Conservation (phyloP, 2,797 vertebrate genomes). For the Ptychadena robeensis region DNA sequence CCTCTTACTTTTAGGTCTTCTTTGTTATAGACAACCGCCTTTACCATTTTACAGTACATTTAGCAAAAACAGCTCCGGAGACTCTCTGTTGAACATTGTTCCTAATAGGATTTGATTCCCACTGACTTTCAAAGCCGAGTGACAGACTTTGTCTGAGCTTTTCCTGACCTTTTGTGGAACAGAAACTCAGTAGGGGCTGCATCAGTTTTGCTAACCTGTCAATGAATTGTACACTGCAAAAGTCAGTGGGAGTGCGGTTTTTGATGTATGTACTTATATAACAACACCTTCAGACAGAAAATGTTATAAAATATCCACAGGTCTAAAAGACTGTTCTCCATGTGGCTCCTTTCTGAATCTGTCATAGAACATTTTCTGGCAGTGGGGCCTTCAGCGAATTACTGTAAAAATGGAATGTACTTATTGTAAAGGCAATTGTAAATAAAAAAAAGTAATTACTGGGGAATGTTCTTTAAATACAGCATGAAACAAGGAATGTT, state of each 20-base stretch:
- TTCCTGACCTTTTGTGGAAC: conserved; percentile 64
- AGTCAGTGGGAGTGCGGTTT: conserved; percentile 61
- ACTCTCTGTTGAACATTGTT: conserved; percentile 63
- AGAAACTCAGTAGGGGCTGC: conserved; percentile 30
- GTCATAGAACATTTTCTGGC: background rate
- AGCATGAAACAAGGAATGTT: background rate
- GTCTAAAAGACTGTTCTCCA: conserved; percentile 62
- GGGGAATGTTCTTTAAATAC: background rate
- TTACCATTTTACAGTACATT: conserved; percentile 54
- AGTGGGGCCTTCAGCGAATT: background rate
- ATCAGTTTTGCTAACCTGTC: conserved; percentile 55
- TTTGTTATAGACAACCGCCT: background rate
- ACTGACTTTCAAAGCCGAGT: conserved; percentile 41
- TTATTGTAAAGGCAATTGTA: conserved; percentile 17
- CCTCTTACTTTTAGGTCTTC: too few species aligned
- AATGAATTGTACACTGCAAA: conserved; percentile 56
- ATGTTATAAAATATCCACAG: conserved; percentile 64
- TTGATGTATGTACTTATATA: conserved; percentile 64
- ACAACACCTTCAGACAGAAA: conserved; percentile 62
- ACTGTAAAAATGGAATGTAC: conserved; percentile 8
- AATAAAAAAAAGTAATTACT: conserved; percentile 34
- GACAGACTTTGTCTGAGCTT: conserved; percentile 35
- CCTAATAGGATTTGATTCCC: conserved; percentile 62
- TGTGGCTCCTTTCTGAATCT: background rate
- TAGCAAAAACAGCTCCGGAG: conserved; percentile 56